These are phyloP conservation scores for Hemithea aestivaria DNA, from an alignment of 2,888 invertebrate genomes.

Conservation along the genomic window DNA sequence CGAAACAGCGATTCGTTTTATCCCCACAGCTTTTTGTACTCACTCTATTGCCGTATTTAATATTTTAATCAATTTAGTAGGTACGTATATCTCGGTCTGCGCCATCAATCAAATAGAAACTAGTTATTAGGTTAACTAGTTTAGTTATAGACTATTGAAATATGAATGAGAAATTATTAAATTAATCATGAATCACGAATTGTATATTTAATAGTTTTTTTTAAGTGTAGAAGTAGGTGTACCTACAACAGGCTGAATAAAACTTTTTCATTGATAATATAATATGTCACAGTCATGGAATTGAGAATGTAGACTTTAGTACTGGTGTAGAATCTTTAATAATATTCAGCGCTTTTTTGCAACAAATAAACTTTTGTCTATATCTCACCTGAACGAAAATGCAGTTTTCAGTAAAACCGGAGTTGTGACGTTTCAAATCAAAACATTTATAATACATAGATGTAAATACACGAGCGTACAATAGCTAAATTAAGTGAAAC, in stretches of 20 bases:
- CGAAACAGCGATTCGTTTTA: slow-evolving; percentile 48
- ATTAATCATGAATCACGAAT: slow-evolving; percentile 10
- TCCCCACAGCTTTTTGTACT: slow-evolving; percentile 55
- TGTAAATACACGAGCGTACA: slow-evolving; percentile 70
- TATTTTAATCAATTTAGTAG: slow-evolving; percentile 61
- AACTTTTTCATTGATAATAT: too few species aligned
- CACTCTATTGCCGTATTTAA: slow-evolving; percentile 50
- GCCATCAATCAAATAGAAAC: slow-evolving; percentile 66
- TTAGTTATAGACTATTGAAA: slow-evolving; percentile 13
- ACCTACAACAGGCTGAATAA: too few species aligned
- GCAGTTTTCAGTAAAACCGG: slow-evolving; percentile 9
- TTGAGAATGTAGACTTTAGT: too few species aligned
- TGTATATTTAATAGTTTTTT: slow-evolving; percentile 3
- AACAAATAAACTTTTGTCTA: too few species aligned
- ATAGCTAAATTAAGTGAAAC: slow-evolving; percentile 75
- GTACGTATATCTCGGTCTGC: slow-evolving; percentile 43
- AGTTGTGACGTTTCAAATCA: slow-evolving; percentile 35
- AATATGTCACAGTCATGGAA: too few species aligned
- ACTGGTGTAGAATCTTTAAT: too few species aligned
- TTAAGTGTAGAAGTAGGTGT: too few species aligned
- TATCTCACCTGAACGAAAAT: too few species aligned
- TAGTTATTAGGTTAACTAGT: slow-evolving; percentile 42
- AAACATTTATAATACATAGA: slow-evolving; percentile 52
- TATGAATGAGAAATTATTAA: slow-evolving; percentile 15
- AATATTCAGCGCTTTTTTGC: too few species aligned